Evolutionary conservation across 2,113 vertebrate species (phyloP).

Genomic region (Grus americana): DNA sequence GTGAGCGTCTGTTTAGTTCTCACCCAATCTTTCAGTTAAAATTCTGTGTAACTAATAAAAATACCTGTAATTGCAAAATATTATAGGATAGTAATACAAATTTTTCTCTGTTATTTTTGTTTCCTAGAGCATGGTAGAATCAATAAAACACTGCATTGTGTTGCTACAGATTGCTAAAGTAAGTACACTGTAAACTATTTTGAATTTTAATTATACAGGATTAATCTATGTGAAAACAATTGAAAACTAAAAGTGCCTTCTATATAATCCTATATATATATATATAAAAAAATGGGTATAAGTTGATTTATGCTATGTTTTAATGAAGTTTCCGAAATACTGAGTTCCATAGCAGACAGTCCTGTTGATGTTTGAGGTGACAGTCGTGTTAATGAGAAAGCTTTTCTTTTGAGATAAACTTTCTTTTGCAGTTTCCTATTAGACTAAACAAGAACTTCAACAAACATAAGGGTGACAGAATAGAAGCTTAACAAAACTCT

Average conservation of each 20-base stretch:
- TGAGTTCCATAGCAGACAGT: background rate
- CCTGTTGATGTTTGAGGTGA: background rate
- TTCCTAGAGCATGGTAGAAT: constrained; percentile 97
- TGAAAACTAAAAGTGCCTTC: background rate
- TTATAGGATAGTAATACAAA: background rate
- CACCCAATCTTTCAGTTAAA: background rate
- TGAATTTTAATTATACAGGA: background rate
- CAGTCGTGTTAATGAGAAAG: rapidly evolving
- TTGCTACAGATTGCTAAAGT: constrained; percentile 99
- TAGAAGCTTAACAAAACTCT: background rate
- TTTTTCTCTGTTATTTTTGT: constrained; percentile 36
- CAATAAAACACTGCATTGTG: constrained; percentile 99
- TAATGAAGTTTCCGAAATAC: background rate
- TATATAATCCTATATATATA: background rate
- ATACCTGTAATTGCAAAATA: background rate
- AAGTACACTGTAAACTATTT: constrained; percentile 67
- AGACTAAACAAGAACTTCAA: background rate
- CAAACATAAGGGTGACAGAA: background rate
- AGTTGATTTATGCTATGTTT: background rate
- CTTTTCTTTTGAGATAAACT: background rate
- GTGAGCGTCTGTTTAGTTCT: background rate
- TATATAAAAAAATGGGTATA: background rate
- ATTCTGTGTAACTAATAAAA: background rate
- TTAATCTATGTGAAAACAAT: background rate
- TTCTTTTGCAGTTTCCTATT: background rate